Percentiles rank a stretch among this genome's conserved stretches.
Evolutionary conservation across 2,888 invertebrate species (phyloP).

Genomic region (Nephrocerus scutellatus): DNA sequence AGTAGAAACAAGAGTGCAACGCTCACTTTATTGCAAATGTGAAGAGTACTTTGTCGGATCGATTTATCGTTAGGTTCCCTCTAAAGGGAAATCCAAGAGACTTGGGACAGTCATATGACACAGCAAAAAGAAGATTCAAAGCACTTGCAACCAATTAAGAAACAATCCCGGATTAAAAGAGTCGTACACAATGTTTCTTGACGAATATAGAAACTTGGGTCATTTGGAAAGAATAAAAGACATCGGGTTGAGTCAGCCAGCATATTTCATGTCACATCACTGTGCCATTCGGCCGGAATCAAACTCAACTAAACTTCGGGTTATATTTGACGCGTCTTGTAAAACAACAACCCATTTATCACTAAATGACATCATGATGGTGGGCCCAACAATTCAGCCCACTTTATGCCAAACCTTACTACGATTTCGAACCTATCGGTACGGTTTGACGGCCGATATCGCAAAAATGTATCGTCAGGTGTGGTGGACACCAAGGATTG

Average conservation of each 20-base stretch:
- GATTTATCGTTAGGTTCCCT: neutral
- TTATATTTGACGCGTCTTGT: slow-evolving; percentile 10
- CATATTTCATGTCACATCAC: slow-evolving; percentile 11
- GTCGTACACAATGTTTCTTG: slow-evolving; percentile 10
- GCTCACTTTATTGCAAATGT: too few relatives aligned
- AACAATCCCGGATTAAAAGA: slow-evolving; percentile 1
- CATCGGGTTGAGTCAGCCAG: too few relatives aligned
- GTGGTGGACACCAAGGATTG: too few relatives aligned
- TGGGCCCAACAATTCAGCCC: slow-evolving; percentile 11
- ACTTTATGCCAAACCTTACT: slow-evolving; percentile 7
- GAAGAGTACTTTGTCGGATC: too few relatives aligned
- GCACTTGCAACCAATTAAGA: slow-evolving; percentile 6
- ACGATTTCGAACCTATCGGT: slow-evolving; percentile 7
- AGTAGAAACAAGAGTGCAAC: too few relatives aligned
- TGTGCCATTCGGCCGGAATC: slow-evolving; percentile 5
- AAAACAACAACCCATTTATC: slow-evolving; percentile 7
- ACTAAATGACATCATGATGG: slow-evolving; percentile 12
- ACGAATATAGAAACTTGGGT: slow-evolving; percentile 7
- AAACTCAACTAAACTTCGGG: slow-evolving; percentile 9
- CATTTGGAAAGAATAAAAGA: slow-evolving; percentile 7
- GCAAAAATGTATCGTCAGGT: slow-evolving; percentile 11
- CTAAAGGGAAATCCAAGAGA: neutral
- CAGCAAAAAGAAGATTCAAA: slow-evolving; percentile 1
- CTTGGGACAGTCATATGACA: neutral
- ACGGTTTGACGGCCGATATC: slow-evolving; percentile 11